Conservation (phyloP, 2,888 invertebrate genomes). For the Thysanoteuthis rhombus region DNA sequence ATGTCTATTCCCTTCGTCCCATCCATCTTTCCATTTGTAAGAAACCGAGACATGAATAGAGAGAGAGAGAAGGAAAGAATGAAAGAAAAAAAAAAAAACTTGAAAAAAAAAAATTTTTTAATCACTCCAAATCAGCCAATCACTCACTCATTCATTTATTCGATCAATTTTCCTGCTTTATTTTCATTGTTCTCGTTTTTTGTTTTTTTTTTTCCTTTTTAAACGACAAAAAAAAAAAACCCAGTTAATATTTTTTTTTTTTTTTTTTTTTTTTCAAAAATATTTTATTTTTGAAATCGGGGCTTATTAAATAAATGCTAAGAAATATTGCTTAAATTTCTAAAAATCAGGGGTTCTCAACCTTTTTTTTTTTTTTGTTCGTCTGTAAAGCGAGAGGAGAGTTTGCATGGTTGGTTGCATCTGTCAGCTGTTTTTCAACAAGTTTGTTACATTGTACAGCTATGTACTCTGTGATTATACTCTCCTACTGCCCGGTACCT, state of each 20-base stretch:
- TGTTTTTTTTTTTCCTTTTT: not conserved
- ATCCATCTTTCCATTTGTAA: not conserved
- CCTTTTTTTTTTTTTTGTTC: no score
- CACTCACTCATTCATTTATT: not conserved
- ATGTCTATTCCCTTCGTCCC: not conserved
- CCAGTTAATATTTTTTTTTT: no score
- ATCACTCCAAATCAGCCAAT: not conserved
- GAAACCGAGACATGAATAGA: not conserved
- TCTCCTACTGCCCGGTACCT: no score
- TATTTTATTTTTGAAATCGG: not conserved
- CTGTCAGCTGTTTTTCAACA: no score
- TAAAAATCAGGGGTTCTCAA: no score
- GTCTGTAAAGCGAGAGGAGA: no score
- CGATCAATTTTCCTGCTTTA: not conserved
- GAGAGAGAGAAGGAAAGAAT: not conserved
- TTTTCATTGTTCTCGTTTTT: not conserved
- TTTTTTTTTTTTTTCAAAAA: no score
- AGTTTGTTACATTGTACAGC: no score
- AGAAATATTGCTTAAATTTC: not conserved
- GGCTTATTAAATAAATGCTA: not conserved
- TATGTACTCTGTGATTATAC: no score
- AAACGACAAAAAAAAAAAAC: not conserved
- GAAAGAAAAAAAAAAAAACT: no score
- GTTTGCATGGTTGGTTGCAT: no score
- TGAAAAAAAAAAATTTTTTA: not conserved